Evolutionary conservation across 2,113 vertebrate genomes (phyloP), one percentile per base, ranked within the genome.

Genomic region (Bombycilla garrulus): DNA sequence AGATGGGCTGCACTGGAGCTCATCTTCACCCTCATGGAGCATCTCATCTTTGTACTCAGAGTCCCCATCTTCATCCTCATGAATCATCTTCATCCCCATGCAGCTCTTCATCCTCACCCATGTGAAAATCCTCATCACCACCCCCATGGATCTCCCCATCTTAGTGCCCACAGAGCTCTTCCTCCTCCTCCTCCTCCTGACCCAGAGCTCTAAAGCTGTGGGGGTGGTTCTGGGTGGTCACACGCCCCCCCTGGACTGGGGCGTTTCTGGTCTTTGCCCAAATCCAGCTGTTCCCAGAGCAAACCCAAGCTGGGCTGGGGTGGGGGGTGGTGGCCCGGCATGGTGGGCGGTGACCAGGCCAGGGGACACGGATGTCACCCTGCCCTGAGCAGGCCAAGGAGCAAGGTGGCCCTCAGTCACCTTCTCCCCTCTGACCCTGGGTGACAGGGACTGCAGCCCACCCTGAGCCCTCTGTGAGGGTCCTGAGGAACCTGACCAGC

Each of bases 231-330:
- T 35, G 50, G 60, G 51, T 9, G 70, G 8, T 20, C 3, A 0
- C 11, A 10, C 15, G 8, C 5, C 8, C 42, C 58, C n/a, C 2
- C 0, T 28, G 58, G 19, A 40, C 40, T 8, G 42, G 50, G 28
- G 9, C 6, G 10, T 64, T 12, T n/a, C 58, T 28, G 48, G 15
- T 19, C n/a, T 47, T 56, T 40, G 69, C 50, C 50, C 81, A 38
- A n/a, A 64, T 2, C 48, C 58, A 47, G 81, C 48, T 64, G 58
- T 6, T 19, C 40, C 58, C 50, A 84, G 50, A 64, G n/a, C 19
- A 64, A 38, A 56, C n/a, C n/a, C 5, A 2, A n/a, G 40, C 42
- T 24, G 50, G 24, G 24, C 25, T 0, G 0, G 14, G 0, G 0
- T 23, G 22, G n/a, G 21, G 38, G n/a, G n/a, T 0, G 2, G 29